Conservation (phyloP, 2,888 invertebrate genomes). For the Clostera curtula region DNA sequence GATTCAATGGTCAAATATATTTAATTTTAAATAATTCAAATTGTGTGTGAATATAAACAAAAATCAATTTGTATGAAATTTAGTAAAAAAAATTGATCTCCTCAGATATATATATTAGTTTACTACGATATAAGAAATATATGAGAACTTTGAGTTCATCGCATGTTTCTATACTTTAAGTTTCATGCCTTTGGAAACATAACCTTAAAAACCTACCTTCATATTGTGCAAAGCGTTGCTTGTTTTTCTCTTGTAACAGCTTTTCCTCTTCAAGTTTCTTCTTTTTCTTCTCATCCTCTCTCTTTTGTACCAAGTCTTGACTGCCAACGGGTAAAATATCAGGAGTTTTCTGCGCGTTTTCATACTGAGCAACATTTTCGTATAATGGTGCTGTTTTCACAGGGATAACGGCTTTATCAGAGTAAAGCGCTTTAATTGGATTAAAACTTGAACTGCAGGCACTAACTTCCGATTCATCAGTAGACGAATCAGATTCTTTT, state of each 20-base stretch:
- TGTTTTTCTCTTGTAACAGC: conserved; percentile 49
- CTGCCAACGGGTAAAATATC: conserved; percentile 41
- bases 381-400: conserved; percentile 74
- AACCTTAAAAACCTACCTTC: conserved; percentile 58
- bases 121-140: too few species aligned
- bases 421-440: conserved; percentile 81
- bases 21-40: too few species aligned
- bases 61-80: too few species aligned
- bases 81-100: too few species aligned
- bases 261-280: conserved; percentile 33
- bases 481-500: conserved; percentile 46
- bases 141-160: background rate
- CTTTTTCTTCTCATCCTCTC: conserved; percentile 45
- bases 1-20: too few species aligned
- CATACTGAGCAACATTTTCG: conserved; percentile 81
- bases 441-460: conserved; percentile 74
- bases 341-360: conserved; percentile 31
- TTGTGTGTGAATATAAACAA: too few species aligned
- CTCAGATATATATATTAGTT: too few species aligned
- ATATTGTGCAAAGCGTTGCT: conserved; percentile 53
- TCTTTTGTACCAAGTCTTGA: conserved; percentile 36
- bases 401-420: conserved; percentile 70
- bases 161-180: background rate
- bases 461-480: conserved; percentile 58
- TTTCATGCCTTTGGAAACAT: conserved; percentile 30